A percentile compares a stretch with the other conserved stretches of the same genome.
Conservation (phyloP, 1,140 invertebrate genomes). For the Zeugodacus cucurbitae region DNA sequence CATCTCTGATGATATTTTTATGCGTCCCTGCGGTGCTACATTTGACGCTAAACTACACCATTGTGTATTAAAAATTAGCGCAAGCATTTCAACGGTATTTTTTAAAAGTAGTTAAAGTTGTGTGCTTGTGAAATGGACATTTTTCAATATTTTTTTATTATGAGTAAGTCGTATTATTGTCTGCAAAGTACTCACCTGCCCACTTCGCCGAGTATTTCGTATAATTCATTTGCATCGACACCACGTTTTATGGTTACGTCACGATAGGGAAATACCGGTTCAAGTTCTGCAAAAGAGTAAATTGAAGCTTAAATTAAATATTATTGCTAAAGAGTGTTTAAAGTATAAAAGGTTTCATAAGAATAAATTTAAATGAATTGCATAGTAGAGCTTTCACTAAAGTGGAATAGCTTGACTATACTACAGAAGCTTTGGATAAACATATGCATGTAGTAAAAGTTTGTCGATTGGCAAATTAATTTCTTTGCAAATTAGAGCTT, state of each 20-base stretch:
- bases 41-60: background rate
- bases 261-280: conserved; percentile 84
- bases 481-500: too few relatives aligned
- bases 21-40: background rate
- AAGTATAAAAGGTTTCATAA: too few relatives aligned
- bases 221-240: conserved; percentile 82
- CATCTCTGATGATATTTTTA: background rate
- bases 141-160: background rate
- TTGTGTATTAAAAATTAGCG: background rate
- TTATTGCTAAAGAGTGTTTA: too few relatives aligned
- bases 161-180: background rate
- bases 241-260: conserved; percentile 82
- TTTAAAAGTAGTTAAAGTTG: background rate
- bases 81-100: background rate
- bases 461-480: too few relatives aligned
- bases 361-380: too few relatives aligned
- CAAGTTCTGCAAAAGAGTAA: conserved; percentile 74
- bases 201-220: conserved; percentile 83
- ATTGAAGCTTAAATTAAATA: background rate
- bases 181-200: conserved; percentile 72
- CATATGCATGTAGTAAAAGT: background rate
- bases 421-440: background rate
- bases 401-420: too few relatives aligned
- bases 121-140: background rate
- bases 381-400: too few relatives aligned